Evolutionary conservation across 2,113 vertebrate genomes (phyloP).

Genomic region (Colaptes auratus): DNA sequence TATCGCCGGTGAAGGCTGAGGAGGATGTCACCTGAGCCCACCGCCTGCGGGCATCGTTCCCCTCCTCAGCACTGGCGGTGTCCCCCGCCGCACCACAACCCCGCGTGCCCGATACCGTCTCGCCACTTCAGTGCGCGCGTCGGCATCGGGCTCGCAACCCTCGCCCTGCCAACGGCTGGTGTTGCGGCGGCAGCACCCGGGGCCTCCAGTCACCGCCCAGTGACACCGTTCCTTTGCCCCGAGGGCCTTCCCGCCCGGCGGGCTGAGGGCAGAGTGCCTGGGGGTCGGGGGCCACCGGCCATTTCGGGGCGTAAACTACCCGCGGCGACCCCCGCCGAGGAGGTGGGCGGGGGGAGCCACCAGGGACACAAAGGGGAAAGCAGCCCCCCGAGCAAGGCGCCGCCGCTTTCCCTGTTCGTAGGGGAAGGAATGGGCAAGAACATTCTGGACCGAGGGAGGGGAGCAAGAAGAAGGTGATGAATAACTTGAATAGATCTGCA

Average conservation of each 20-base stretch:
- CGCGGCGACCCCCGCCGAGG: background rate
- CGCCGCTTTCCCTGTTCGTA: background rate
- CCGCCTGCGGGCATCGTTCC: background rate
- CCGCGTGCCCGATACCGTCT: too few species aligned
- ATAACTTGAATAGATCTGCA: conserved; percentile 59
- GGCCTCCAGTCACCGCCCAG: background rate
- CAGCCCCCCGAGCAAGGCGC: background rate
- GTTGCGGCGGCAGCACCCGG: background rate
- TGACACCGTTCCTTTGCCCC: background rate
- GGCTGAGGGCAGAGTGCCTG: background rate
- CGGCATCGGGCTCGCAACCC: background rate
- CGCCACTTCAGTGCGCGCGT: background rate
- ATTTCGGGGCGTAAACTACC: background rate
- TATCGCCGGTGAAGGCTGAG: background rate
- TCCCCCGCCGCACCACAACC: background rate
- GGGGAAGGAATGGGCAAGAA: conserved; percentile 2
- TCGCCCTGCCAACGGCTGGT: background rate
- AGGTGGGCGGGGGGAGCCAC: background rate
- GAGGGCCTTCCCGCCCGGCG: too few species aligned
- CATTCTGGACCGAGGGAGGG: conserved; percentile 58
- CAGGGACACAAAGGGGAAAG: background rate
- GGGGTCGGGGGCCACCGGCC: background rate
- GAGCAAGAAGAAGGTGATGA: conserved; percentile 24
- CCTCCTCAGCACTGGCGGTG: too few species aligned
- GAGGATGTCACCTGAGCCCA: background rate